Evolutionary conservation across 2,113 vertebrate species (phyloP), one percentile per base, ranked within the genome.

Genomic region (Bucco capensis): DNA sequence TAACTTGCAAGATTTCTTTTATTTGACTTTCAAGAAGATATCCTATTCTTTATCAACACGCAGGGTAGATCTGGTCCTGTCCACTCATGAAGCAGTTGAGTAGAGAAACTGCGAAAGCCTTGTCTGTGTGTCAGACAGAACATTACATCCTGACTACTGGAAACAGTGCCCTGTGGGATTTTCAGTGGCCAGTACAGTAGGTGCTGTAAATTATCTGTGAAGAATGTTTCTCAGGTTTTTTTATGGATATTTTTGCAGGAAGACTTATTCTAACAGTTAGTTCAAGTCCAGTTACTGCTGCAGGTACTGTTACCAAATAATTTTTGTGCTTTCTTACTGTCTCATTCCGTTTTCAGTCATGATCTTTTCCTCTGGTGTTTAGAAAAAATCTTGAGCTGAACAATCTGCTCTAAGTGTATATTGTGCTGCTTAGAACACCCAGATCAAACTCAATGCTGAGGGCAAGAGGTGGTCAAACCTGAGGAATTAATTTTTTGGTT

Each of bases 271-370:
- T 21, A 33, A 53, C 58, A 89, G 46, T 82, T 44, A 27, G 24
- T 53, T 17, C 24, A 53, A 53, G 58, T 74, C 65, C 60, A 31
- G 5, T 74, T 62, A 70, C 27, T 86, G 23, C 51, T 88, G 27
- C 73, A 78, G 90, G 79, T 95, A 89, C 46, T 27, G 67, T 76
- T 85, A 72, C 7, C 23, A 44, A 50, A 19, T 81, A 2, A 16
- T n/a, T 93, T 56, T 60, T 92, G 21, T 83, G n/a, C n/a, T 88
- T 88, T 85, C 27, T 17, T 74, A 28, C 25, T 64, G n/a, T 3
- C 16, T 67, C 7, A 42, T 71, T 88, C 28, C 2, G 4, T 47
- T 86, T 77, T 42, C 0, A 0, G n/a, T 33, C 19, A n/a, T 65
- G 60, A 10, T 35, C 5, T 79, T 67, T 77, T 83, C 35, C 5